These are phyloP conservation scores for Odontocolon sp. DNA, from an alignment of 2,888 invertebrate genomes.

Conservation along the genomic window DNA sequence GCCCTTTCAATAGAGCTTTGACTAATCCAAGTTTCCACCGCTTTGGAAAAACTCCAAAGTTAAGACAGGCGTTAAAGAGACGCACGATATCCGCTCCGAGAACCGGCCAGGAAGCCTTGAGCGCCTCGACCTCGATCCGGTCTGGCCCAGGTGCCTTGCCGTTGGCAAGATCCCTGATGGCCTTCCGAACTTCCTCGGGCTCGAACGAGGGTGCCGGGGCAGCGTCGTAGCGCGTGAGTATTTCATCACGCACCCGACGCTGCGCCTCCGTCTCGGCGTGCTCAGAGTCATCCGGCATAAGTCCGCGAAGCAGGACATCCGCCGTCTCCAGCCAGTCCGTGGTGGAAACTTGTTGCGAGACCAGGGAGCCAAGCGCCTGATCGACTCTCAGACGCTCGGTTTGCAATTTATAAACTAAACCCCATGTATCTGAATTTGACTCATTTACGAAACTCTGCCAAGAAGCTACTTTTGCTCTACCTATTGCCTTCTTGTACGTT, in stretches of 20 bases:
- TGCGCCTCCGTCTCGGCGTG: background rate
- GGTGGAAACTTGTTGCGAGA: background rate
- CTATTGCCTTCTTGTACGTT: background rate
- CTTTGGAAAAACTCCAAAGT: background rate
- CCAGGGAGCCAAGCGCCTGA: background rate
- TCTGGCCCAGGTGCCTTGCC: slow-evolving; percentile 11
- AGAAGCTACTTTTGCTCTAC: background rate
- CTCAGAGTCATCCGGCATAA: background rate
- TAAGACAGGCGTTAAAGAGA: background rate
- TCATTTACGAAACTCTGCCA: background rate
- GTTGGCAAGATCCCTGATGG: background rate
- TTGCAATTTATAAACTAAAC: no score
- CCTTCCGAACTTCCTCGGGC: background rate
- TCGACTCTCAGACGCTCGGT: no score
- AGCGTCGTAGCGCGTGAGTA: background rate
- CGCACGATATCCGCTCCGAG: background rate
- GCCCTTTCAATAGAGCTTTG: background rate
- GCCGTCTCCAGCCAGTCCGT: background rate
- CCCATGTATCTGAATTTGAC: background rate
- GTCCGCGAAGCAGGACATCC: background rate
- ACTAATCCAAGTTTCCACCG: slow-evolving; percentile 14
- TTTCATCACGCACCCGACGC: background rate
- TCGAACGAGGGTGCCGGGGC: background rate
- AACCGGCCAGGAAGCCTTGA: background rate
- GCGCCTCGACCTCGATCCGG: background rate